phyloP scores from a whole-genome alignment of 1,140 invertebrate species.

The Drosophila nigromelanica region DNA sequence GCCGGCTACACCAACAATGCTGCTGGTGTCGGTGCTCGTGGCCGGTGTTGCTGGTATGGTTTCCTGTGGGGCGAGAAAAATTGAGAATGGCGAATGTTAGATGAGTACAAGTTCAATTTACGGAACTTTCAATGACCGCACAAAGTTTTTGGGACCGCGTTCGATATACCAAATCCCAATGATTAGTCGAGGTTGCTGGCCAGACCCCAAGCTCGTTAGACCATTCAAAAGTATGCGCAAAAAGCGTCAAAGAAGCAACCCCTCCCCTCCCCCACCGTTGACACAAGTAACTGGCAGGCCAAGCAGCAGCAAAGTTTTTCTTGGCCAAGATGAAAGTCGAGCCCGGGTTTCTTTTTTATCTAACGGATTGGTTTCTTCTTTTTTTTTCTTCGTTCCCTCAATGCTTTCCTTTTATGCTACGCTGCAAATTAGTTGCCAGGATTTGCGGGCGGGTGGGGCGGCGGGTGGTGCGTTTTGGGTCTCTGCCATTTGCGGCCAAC shows the following conservation, averaged over 20 bases:
- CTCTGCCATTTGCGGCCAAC: conserved; percentile 65
- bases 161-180: conserved; percentile 75
- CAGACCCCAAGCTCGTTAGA: conserved; percentile 62
- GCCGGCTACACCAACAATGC: conserved; percentile 57
- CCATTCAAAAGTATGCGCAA: conserved; percentile 70
- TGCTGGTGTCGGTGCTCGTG: conserved; percentile 71
- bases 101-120: conserved; percentile 39
- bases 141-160: conserved; percentile 62
- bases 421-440: conserved; percentile 68
- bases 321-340: conserved; percentile 45
- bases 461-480: conserved; percentile 9
- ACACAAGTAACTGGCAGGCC: no score
- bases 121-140: conserved; percentile 62
- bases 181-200: conserved; percentile 52
- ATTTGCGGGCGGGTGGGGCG: conserved; percentile 15
- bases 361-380: conserved; percentile 28
- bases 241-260: conserved; percentile 54
- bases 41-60: conserved; percentile 78
- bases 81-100: not conserved
- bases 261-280: not conserved
- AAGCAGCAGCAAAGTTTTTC: conserved; percentile 51
- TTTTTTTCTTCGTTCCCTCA: conserved; percentile 39
- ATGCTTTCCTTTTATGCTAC: conserved; percentile 64
- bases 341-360: conserved; percentile 27
- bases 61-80: conserved; percentile 39